phyloP scores from a whole-genome alignment of 2,888 invertebrate species.

The Brachycybe producta region DNA sequence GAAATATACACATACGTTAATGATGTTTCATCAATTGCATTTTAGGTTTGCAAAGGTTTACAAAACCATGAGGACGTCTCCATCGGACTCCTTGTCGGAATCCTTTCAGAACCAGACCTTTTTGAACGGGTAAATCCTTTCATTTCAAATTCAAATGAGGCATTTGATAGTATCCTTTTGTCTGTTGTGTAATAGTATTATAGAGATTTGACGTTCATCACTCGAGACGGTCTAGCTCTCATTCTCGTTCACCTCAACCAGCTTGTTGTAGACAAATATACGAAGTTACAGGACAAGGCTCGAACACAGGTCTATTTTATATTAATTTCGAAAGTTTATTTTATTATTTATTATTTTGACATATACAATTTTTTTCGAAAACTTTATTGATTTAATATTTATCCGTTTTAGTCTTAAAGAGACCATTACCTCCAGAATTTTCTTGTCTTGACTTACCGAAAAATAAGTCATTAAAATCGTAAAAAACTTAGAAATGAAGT shows the following conservation, averaged over 20 bases:
- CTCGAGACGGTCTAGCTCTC: conserved; percentile 73
- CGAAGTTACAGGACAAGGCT: conserved; percentile 67
- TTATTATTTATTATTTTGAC: too few species aligned
- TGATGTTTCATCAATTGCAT: background rate
- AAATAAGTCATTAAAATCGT: background rate
- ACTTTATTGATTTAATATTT: too few species aligned
- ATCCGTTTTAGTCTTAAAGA: background rate
- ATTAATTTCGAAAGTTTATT: too few species aligned
- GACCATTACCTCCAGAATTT: background rate
- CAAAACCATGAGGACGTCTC: conserved; percentile 86
- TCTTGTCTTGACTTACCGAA: too few species aligned
- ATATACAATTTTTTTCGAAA: too few species aligned
- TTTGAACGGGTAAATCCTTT: conserved; percentile 47
- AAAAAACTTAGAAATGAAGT: too few species aligned
- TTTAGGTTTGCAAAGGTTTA: conserved; percentile 51
- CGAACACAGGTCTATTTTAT: conserved; percentile 39
- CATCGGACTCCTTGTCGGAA: conserved; percentile 73
- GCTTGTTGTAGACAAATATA: conserved; percentile 76
- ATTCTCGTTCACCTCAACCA: conserved; percentile 69
- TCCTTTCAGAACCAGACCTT: conserved; percentile 70
- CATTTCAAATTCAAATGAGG: background rate
- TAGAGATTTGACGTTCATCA: conserved; percentile 77
- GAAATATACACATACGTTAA: background rate
- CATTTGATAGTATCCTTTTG: background rate
- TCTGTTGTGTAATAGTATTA: conserved; percentile 47